Conservation (phyloP, 2,888 invertebrate genomes). For the Aplocera efformata region DNA sequence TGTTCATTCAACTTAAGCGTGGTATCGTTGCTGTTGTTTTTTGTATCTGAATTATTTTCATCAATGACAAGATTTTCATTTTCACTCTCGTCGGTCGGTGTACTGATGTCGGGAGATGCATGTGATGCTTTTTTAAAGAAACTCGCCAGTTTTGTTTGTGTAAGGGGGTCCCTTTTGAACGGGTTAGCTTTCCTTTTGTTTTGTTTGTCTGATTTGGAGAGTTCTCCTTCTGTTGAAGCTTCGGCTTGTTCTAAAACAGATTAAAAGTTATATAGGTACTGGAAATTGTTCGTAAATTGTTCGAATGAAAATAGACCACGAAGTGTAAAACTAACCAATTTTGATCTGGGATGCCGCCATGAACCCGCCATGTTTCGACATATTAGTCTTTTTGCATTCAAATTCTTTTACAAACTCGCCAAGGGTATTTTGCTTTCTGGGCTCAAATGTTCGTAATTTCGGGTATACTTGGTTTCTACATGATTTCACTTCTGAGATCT, state of each 20-base stretch:
- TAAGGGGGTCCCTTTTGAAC: slow-evolving; percentile 70
- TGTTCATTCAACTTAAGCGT: slow-evolving; percentile 41
- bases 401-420: slow-evolving; percentile 71
- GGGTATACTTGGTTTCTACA: slow-evolving; percentile 74
- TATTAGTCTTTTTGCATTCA: slow-evolving; percentile 60
- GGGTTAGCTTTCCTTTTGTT: slow-evolving; percentile 67
- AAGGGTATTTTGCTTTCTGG: slow-evolving; percentile 71
- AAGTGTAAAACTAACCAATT: slow-evolving; percentile 39
- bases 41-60: slow-evolving; percentile 36
- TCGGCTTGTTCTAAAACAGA: slow-evolving; percentile 39
- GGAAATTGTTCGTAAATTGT: too few species aligned
- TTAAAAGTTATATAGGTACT: neutral
- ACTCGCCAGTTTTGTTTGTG: slow-evolving; percentile 69
- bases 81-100: slow-evolving; percentile 50
- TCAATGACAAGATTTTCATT: slow-evolving; percentile 57
- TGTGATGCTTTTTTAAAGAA: slow-evolving; percentile 62
- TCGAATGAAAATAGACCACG: too few species aligned
- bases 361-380: slow-evolving; percentile 44
- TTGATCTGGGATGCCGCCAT: slow-evolving; percentile 62
- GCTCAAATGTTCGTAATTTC: slow-evolving; percentile 75
- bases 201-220: slow-evolving; percentile 71
- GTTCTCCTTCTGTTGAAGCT: slow-evolving; percentile 37
- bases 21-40: slow-evolving; percentile 37
- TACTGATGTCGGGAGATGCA: slow-evolving; percentile 36
- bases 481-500: slow-evolving; percentile 83